Evolutionary conservation across 2,113 vertebrate genomes (phyloP), one percentile per base, ranked within the genome.

Genomic region (Tachysurus vachellii): DNA sequence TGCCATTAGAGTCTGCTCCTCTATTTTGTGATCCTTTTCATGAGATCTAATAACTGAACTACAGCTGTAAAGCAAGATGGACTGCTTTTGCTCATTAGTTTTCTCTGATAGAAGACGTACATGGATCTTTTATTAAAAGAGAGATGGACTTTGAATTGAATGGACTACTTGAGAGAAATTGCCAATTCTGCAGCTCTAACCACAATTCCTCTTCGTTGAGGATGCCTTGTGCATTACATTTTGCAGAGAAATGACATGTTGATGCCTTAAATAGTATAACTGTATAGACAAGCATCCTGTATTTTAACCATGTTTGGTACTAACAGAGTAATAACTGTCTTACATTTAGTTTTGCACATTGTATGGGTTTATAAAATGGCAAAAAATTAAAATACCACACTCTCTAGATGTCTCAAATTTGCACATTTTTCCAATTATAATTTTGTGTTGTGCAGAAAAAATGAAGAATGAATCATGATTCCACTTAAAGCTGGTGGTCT

Each of bases 331-430:
- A 80, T 80, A 80, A 82, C 89, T 88, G 71, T 90, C 86, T 90
- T 86, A 70, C 88, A 88, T 82, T 87, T 91, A 90, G 82, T 87
- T 93, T 94, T 94, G 93, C 93, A 95, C 92, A 92, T 82, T 89
- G 80, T 87, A 87, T 88, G 64, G 89, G 83, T 83, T 90, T 68
- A 64, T 86, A 89, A 92, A 92, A 86, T 84, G 61, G 87, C 80
- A 84, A 79, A 47, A 76, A 80, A 59, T 62, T 66, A 88, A 75
- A 90, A 87, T 85, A 28, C 53, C 9, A 77, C 76, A 82, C 66
- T n/a, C 68, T 36, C 16, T 36, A 75, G 73, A 82, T 76, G 47
- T 47, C 28, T 84, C 26, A 54, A 5, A n/a, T 75, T 80, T 80
- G 50, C 80, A 80, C 26, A 64, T 87, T 64, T 80, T 83, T 10